Conservation (phyloP, 2,113 vertebrate genomes). For the Melierax canorus region DNA sequence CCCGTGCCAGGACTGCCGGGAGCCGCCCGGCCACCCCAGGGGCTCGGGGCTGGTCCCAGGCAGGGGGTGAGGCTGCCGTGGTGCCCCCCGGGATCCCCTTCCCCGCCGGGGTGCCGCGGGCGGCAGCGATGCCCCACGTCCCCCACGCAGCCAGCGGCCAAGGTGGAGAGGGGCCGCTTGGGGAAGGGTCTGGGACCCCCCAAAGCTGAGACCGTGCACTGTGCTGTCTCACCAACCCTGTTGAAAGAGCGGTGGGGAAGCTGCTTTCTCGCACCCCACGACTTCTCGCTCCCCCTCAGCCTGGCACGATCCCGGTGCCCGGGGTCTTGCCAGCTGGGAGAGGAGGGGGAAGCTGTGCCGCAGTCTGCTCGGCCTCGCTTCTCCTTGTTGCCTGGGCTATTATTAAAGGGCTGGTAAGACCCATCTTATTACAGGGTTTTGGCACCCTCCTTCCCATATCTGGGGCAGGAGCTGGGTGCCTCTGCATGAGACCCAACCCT, state of each 20-base stretch:
- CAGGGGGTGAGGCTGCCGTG: rapidly evolving
- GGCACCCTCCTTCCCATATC: not conserved
- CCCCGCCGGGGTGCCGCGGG: rapidly evolving
- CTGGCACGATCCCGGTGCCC: rapidly evolving
- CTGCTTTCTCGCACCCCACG: rapidly evolving
- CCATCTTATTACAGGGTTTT: not conserved
- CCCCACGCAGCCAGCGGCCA: rapidly evolving
- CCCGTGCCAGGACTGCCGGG: not conserved
- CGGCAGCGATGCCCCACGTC: rapidly evolving
- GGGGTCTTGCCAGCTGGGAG: not conserved
- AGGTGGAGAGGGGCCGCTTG: rapidly evolving
- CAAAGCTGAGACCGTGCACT: rapidly evolving
- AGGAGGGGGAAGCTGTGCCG: not conserved
- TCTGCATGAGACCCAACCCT: not conserved
- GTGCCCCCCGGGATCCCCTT: too few species aligned
- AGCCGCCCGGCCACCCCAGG: not conserved
- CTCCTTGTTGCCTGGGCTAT: not conserved
- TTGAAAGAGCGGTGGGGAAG: not conserved
- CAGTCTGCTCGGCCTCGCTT: not conserved
- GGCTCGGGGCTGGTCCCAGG: rapidly evolving
- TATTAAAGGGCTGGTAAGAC: not conserved
- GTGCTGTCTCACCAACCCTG: not conserved
- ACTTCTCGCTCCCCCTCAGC: rapidly evolving
- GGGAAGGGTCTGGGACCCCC: not conserved
- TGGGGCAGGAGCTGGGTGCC: not conserved